Evolutionary conservation across 1,140 invertebrate genomes (phyloP), one percentile per base, ranked within the genome.

Genomic region (Orius laevigatus): DNA sequence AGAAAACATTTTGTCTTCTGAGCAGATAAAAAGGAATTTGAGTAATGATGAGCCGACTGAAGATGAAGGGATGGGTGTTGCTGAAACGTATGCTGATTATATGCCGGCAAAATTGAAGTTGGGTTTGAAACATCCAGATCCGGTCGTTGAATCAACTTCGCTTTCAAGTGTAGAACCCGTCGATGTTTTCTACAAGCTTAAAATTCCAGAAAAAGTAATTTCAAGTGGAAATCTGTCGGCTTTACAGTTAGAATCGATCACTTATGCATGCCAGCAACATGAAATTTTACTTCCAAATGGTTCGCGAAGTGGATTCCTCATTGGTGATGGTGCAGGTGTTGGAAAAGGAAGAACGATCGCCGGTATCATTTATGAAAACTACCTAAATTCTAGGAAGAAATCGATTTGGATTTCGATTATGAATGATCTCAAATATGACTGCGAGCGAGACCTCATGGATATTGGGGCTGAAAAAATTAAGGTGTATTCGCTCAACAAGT

Each of bases 271-370:
- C 25, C 95, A 99, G 65, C 89, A 93, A 42, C 95, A 99, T 63
- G 84, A 92, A 59, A 83, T 86, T 57, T 73, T 86, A 40, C 67
- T 98, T 56, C 87, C 88, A 0, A 86, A 92, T 67, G 86, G 86
- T 32, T 78, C 81, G 31, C 67, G 95, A 41, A 90, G 90, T 34
- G 96, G 95, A 25, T 99, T 96, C 70, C 74, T 99, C 0, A 90
- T 99, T 51, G 89, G 91, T 56, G 95, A 99, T 68, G 96, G 96
- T 53, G 94, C 96, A 55, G 96, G 95, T 63, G 95, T 99, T 16
- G 96, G 96, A 35, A 99, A 99, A 70, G 96, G 96, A 36, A 74
- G 96, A 53, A 99, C 95, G 2, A 92, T 99, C 55, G 94, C 90
- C 1, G 94, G 94, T 35, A 85, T 98, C 31, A 98, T 99, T 57